A percentile compares a stretch with the other conserved stretches of the same genome.
Evolutionary conservation across 2,888 invertebrate genomes (phyloP).

Genomic region (Parapristionchus giblindavisi): DNA sequence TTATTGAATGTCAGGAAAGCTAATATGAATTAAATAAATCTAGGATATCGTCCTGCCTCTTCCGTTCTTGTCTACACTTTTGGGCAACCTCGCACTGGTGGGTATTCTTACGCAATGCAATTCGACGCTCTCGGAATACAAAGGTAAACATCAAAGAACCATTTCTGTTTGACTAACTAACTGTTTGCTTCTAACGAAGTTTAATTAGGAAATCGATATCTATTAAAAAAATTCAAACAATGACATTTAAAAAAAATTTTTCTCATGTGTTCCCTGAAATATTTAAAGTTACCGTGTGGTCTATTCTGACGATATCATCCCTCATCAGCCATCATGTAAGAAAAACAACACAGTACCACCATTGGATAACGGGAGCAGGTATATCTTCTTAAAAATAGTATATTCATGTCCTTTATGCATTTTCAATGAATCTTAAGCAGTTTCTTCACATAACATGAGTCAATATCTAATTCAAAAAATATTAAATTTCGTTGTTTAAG

Average conservation of each 20-base stretch:
- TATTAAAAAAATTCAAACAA: background rate
- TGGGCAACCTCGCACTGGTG: constrained; percentile 66
- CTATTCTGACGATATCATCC: constrained; percentile 62
- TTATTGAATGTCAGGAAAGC: too few relatives aligned
- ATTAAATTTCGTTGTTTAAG: background rate
- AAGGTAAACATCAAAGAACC: too few relatives aligned
- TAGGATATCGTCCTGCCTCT: constrained; percentile 47
- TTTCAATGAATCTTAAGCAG: background rate
- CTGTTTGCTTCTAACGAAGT: too few relatives aligned
- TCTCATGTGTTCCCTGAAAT: background rate
- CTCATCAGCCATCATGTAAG: constrained; percentile 62
- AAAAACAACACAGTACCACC: constrained; percentile 43
- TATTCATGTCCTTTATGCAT: background rate
- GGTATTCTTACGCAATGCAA: constrained; percentile 52
- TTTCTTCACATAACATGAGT: background rate
- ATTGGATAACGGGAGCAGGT: constrained; percentile 30
- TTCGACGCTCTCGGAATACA: constrained; percentile 59
- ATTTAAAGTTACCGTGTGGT: constrained; percentile 61
- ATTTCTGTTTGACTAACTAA: too few relatives aligned
- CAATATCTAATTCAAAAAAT: background rate
- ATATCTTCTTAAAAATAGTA: background rate
- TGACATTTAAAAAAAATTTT: background rate
- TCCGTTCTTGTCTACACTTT: constrained; percentile 60
- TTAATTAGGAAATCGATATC: too few relatives aligned
- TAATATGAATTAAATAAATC: too few relatives aligned